Base-by-base conservation (phyloP, 92 coral and sea anemone species). In the Bergia sp. region DNA sequence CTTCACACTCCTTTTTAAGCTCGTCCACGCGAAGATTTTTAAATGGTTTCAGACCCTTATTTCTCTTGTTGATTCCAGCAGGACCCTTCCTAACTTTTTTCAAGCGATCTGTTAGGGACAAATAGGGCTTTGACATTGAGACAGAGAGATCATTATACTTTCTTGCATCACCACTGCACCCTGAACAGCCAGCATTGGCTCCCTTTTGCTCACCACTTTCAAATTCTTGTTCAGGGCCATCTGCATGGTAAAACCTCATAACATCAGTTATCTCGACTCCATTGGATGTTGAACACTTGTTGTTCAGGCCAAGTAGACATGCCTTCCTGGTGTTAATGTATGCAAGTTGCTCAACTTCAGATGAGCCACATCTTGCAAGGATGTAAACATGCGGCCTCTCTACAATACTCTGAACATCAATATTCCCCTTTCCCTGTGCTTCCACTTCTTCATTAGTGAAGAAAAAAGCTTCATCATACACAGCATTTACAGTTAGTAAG, bases 181-280 rank as follows among this genome's bases (percentile, higher is more conserved):
- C 80, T 7, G 82, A 69, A 82, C 88, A 75, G 67, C 91, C 91
- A 74, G 91, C 88, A 83, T 89, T 83, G 38, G 88, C 91, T 84
- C 85, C 91, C 80, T 89, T 89, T 69, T 89, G 91, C 67, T 89
- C 77, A 37, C 86, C 88, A 80, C 80, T 73, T 55, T 92, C 89
- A 45, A 89, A 90, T 38, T 81, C 50, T 80, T 82, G 92, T 10
- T 86, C 72, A 57, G 94, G 89, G 80, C 90, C 91, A 82, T 92
- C 92, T 11, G 93, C 91, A 76, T 92, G 92, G 76, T 86, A 92
- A n/a, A 90, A 58, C 57, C 92, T 91, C 92, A 29, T 29, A 29
- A 29, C 29, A 29, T 29, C 29, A 29, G 29, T 29, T 29, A 29
- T 29, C 29, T 29, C 29, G 29, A 42, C 18, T 61, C 92, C 85